Evolutionary conservation across 1,140 invertebrate genomes (phyloP), one percentile per base, ranked within the genome.

Genomic region (Ips typographus): DNA sequence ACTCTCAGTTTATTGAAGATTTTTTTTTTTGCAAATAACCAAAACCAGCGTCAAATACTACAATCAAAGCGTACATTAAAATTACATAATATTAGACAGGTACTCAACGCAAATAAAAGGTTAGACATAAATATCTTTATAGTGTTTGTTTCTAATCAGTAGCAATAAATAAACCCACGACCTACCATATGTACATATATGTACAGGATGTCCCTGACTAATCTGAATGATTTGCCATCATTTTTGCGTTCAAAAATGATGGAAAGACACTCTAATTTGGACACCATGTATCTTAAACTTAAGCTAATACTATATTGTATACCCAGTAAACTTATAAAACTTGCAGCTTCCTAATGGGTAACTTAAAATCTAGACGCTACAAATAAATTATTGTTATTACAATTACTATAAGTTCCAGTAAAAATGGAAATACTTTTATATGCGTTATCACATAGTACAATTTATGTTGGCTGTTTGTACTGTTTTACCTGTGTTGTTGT

Each of bases 361-460:
- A 57, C 64, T 57, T 56, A 65, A 57, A 42, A n/a, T 36, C 42
- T 62, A 59, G 4, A 22, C 22, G 22, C 22, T 22, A 22, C 22
- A 22, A 22, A 22, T 22, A 59, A 41, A 7, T 4, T 59, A 43
- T 59, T 22, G 38, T 41, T 7, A 37, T 49, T 37, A 49, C 4
- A 62, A 37, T 41, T 49, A 49, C 42, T 22, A 51, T 53, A 68
- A 41, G 40, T 65, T 70, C 68, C 68, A 70, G 44, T 64, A 64
- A 70, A 70, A 70, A 59, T 70, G 68, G 68, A 71, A 71, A 38
- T 71, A 71, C 69, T 65, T 62, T 59, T 40, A 42, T 71, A 71
- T 71, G 69, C 63, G 44, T 71, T 61, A 71, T 71, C 69, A 66
- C 69, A 71, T 71, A 71, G 64, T 70, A 64, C 65, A 38, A 37